A percentile compares a stretch with the other conserved stretches of the same genome.
phyloP scores from a whole-genome alignment of 2,888 invertebrate species.

The Polymixis flavicincta region DNA sequence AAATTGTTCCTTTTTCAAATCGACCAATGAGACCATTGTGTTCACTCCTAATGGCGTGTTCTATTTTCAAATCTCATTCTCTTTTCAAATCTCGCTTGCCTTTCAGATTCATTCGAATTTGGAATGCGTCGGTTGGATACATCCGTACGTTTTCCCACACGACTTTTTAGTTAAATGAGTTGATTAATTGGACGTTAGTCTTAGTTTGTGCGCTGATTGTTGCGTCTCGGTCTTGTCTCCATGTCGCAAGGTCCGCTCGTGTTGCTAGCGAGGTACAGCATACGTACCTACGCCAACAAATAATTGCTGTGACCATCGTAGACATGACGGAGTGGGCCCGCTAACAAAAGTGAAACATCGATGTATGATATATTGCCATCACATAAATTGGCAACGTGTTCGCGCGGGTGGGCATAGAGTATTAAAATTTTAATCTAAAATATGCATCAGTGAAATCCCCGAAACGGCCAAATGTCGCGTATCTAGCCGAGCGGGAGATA shows the following conservation, averaged over 20 bases:
- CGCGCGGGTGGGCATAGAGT: slow-evolving; percentile 72
- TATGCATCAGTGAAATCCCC: slow-evolving; percentile 87
- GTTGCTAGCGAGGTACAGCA: slow-evolving; percentile 49
- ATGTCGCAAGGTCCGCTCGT: slow-evolving; percentile 44
- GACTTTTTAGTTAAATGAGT: slow-evolving; percentile 88
- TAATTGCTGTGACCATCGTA: slow-evolving; percentile 68
- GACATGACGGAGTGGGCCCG: slow-evolving; percentile 72
- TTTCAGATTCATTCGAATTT: slow-evolving; percentile 90
- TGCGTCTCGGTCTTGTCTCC: slow-evolving; percentile 49
- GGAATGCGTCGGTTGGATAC: slow-evolving; percentile 87
- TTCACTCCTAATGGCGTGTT: slow-evolving; percentile 90
- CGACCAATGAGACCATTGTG: slow-evolving; percentile 90
- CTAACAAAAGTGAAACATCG: slow-evolving; percentile 72
- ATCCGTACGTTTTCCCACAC: slow-evolving; percentile 87
- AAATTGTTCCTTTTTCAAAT: slow-evolving; percentile 91
- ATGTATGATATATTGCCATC: slow-evolving; percentile 75
- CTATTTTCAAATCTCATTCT: slow-evolving; percentile 91
- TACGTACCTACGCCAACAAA: slow-evolving; percentile 61
- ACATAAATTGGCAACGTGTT: slow-evolving; percentile 73
- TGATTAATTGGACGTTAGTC: slow-evolving; percentile 88
- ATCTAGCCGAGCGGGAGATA: slow-evolving; percentile 86
- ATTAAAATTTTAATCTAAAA: slow-evolving; percentile 88
- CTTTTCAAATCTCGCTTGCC: slow-evolving; percentile 89
- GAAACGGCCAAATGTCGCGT: slow-evolving; percentile 88
- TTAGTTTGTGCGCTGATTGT: slow-evolving; percentile 74